Conservation (phyloP, 2,113 vertebrate genomes). For the Catharus bicknelli region DNA sequence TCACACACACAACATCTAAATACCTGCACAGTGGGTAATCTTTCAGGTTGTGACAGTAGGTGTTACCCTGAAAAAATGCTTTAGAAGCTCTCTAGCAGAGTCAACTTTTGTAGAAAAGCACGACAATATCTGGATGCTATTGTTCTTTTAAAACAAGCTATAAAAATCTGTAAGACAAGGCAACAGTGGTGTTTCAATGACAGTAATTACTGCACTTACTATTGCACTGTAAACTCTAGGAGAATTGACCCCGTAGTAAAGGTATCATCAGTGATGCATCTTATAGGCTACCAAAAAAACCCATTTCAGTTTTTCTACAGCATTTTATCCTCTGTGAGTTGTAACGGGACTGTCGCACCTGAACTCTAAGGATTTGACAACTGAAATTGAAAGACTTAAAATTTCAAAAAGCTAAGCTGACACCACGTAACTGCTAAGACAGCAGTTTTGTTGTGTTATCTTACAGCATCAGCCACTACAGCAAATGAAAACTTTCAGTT, state of each 20-base stretch:
- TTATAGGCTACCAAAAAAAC: neutral
- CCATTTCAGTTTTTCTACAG: neutral
- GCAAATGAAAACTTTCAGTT: neutral
- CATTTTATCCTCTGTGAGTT: neutral
- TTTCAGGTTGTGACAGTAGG: neutral
- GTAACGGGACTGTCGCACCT: rapidly evolving
- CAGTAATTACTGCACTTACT: neutral
- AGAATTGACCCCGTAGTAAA: neutral
- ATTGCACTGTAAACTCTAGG: neutral
- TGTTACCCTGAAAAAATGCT: neutral
- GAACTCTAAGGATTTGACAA: neutral
- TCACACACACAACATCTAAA: neutral
- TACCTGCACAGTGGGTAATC: neutral
- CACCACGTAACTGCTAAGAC: neutral
- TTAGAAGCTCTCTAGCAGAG: neutral
- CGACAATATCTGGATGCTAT: neutral
- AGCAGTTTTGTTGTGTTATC: neutral
- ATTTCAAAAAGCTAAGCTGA: neutral
- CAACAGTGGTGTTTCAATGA: neutral
- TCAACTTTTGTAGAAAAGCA: neutral
- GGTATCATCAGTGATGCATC: neutral
- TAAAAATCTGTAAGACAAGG: neutral
- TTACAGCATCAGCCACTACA: neutral
- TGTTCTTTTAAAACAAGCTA: neutral
- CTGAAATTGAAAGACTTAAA: neutral